A percentile compares a stretch with the other conserved stretches of the same genome.
phyloP scores from a whole-genome alignment of 2,888 invertebrate genomes.

The Synergus gifuensis region DNA sequence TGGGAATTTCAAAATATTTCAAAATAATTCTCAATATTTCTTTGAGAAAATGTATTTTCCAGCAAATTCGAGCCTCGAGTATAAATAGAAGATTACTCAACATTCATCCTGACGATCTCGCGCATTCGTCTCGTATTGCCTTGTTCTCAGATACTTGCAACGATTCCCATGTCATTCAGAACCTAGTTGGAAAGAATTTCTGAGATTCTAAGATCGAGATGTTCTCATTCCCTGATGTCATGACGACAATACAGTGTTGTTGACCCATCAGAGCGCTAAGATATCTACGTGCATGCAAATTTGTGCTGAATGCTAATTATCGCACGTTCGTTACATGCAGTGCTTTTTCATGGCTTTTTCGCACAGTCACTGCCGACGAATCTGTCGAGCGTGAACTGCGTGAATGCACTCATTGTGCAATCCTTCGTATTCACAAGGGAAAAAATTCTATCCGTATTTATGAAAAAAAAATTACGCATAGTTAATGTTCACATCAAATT shows the following conservation, averaged over 20 bases:
- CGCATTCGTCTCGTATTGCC: not conserved
- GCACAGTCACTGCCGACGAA: constrained; percentile 4
- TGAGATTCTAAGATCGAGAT: not conserved
- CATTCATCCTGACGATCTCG: not conserved
- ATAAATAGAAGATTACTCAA: constrained; percentile 7
- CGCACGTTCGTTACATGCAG: not conserved
- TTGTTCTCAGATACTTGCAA: not conserved
- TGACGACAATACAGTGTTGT: not conserved
- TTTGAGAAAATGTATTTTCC: too few relatives aligned
- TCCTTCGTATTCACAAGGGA: not conserved
- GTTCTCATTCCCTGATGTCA: not conserved
- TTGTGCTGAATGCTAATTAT: constrained; percentile 7
- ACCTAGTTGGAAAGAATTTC: not conserved
- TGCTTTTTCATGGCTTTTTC: not conserved
- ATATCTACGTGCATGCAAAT: not conserved
- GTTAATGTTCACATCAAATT: not conserved
- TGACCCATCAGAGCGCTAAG: not conserved
- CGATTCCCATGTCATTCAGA: not conserved
- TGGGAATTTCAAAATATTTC: not conserved
- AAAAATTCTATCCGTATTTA: not conserved
- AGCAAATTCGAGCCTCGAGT: not conserved
- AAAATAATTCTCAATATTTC: not conserved
- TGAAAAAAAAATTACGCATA: constrained; percentile 12
- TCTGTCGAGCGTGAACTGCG: constrained; percentile 44
- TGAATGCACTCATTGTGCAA: not conserved